Percentiles rank a stretch among this genome's conserved stretches.
Evolutionary conservation across 2,888 invertebrate species (phyloP).

Genomic region (Colostygia pectinataria): DNA sequence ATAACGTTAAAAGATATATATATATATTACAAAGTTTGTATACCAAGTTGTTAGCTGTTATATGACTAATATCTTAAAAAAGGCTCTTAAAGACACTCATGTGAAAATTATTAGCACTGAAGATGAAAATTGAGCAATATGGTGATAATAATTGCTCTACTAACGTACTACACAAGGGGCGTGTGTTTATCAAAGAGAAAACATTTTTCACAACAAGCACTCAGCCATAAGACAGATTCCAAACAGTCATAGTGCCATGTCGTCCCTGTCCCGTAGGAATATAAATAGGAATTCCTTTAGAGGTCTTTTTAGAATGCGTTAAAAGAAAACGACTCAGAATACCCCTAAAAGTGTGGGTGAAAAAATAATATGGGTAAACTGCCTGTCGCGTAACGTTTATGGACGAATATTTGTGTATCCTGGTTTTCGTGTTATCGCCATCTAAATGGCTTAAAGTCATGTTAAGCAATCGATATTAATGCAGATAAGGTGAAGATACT

Average conservation of each 20-base stretch:
- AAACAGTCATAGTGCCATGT: background rate
- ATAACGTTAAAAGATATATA: too few relatives aligned
- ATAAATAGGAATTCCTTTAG: conserved; percentile 25
- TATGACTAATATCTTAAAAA: too few relatives aligned
- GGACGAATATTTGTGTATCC: conserved; percentile 42
- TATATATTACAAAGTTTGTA: too few relatives aligned
- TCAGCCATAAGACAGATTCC: background rate
- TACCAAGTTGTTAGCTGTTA: too few relatives aligned
- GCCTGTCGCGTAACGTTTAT: conserved; percentile 42
- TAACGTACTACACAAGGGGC: too few relatives aligned
- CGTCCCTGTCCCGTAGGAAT: conserved; percentile 4
- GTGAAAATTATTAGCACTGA: too few relatives aligned
- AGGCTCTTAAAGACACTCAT: too few relatives aligned
- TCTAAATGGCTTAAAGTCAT: conserved; percentile 31
- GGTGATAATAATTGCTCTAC: too few relatives aligned
- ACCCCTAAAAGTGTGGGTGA: conserved; percentile 54
- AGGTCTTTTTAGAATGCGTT: conserved; percentile 66
- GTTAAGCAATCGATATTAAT: conserved; percentile 31
- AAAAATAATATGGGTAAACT: conserved; percentile 52
- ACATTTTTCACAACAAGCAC: too few relatives aligned
- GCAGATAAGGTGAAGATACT: conserved; percentile 1
- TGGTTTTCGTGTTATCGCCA: conserved; percentile 39
- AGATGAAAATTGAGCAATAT: too few relatives aligned
- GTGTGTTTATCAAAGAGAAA: too few relatives aligned
- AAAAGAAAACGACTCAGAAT: conserved; percentile 61